phyloP scores from a whole-genome alignment of 2,113 vertebrate species.

The Chrysochloris asiatica region DNA sequence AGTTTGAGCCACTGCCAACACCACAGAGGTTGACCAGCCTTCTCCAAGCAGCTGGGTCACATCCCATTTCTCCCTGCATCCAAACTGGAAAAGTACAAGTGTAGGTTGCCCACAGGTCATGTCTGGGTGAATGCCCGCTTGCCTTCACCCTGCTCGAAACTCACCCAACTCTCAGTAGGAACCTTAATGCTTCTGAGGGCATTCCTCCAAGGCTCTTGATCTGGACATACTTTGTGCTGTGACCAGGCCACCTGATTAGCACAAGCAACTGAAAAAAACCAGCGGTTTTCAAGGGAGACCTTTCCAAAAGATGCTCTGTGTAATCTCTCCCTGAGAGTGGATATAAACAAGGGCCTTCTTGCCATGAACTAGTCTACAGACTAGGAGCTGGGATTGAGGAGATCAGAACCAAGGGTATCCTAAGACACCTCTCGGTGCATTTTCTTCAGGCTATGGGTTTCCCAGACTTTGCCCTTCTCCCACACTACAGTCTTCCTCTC shows the following conservation, averaged over 20 bases:
- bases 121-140: neutral
- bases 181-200: neutral
- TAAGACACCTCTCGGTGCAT: neutral
- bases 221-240: neutral
- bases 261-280: neutral
- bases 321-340: neutral
- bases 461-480: neutral
- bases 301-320: neutral
- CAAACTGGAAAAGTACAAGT: slow-evolving; percentile 70
- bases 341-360: neutral
- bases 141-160: neutral
- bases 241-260: neutral
- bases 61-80: neutral
- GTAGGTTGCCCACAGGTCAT: neutral
- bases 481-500: neutral
- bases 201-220: neutral
- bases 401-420: neutral
- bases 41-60: neutral
- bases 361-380: accelerated
- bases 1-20: neutral
- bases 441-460: neutral
- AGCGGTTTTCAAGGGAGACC: neutral
- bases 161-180: neutral
- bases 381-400: neutral
- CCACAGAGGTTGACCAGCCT: neutral